Conservation (phyloP, 2,888 invertebrate genomes). For the Rhagonycha fulva region DNA sequence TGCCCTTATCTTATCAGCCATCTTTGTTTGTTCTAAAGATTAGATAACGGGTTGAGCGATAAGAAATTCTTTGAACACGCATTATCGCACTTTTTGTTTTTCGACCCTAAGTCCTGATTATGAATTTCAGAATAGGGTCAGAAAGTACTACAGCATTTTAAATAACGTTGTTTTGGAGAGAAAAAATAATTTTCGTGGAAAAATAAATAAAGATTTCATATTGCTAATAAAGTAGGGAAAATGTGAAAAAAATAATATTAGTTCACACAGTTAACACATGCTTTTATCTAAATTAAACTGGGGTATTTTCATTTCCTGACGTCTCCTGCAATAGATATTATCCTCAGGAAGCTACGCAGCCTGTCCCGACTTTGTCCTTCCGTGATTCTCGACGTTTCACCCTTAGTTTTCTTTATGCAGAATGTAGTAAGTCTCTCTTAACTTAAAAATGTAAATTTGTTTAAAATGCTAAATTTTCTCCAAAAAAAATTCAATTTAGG, state of each 20-base stretch:
- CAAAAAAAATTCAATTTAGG: neutral
- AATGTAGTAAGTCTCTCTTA: slow-evolving; percentile 3
- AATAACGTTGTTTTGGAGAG: neutral
- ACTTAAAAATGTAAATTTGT: neutral
- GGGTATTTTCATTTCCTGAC: slow-evolving; percentile 62
- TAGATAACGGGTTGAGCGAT: neutral
- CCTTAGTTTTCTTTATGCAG: slow-evolving; percentile 24
- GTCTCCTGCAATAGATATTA: slow-evolving; percentile 55
- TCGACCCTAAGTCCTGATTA: neutral
- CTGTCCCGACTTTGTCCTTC: slow-evolving; percentile 36
- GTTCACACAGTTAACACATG: slow-evolving; percentile 53
- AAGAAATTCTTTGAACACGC: neutral
- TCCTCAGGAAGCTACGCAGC: slow-evolving; percentile 50
- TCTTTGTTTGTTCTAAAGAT: neutral
- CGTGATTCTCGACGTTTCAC: slow-evolving; percentile 27
- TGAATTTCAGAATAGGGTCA: neutral
- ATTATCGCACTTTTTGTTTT: neutral
- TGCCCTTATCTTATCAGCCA: neutral
- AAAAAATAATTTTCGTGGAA: neutral
- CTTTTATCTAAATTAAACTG: slow-evolving; percentile 64
- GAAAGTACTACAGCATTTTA: neutral
- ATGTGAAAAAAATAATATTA: slow-evolving; percentile 33
- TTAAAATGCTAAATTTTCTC: neutral
- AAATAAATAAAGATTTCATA: neutral
- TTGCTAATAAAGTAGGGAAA: slow-evolving; percentile 4